Base-by-base conservation (phyloP, 2,888 invertebrate species). In the Drosophila mayaguana region DNA sequence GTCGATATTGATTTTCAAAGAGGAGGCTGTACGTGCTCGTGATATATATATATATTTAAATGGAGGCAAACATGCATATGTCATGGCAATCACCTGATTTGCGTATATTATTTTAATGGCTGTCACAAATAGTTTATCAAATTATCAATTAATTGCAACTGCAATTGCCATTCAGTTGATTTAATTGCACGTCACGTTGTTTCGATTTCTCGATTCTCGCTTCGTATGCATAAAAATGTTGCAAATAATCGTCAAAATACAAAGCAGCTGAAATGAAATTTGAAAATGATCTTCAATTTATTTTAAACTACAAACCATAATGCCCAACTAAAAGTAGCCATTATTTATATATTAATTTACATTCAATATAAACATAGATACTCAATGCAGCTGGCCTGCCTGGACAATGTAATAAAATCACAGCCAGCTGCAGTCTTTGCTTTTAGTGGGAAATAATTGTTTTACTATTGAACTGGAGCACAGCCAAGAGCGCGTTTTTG, bases 401-500 rank as follows among this genome's bases (percentile, higher is more conserved):
- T 11, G 3, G 40, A 18, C 18, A 12, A 32, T 51, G 32, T 32
- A 18, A 20, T 51, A 4, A 51, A 51, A 34, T 14, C 20, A 51
- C 3, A 34, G 20, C 43, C 11, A 20, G 20, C 11, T 16, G 56
- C 48, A 28, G 28, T 51, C 34, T 51, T 51, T 34, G 34, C 32
- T 20, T 34, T 43, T 7, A 20, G 20, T 45, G 11, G 34, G 28
- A 45, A 34, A 38, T 45, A 63, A 45, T 63, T 57, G 36, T 28
- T 62, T 28, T 45, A 25, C 43, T 20, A 18, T 59, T 20, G 25
- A 28, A 25, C 18, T 36, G 25, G 22, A 62, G 16, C 22, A n/a
- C 20, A 8, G 32, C 43, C 40, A 51, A 36, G 45, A 38, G 16
- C 32, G 34, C 42, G 7, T 28, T 38, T 32, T 12, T 53, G 45